Percentiles rank a stretch among this genome's conserved stretches.
Conservation (phyloP, 1,140 invertebrate species). For the Drosophila santomea region DNA sequence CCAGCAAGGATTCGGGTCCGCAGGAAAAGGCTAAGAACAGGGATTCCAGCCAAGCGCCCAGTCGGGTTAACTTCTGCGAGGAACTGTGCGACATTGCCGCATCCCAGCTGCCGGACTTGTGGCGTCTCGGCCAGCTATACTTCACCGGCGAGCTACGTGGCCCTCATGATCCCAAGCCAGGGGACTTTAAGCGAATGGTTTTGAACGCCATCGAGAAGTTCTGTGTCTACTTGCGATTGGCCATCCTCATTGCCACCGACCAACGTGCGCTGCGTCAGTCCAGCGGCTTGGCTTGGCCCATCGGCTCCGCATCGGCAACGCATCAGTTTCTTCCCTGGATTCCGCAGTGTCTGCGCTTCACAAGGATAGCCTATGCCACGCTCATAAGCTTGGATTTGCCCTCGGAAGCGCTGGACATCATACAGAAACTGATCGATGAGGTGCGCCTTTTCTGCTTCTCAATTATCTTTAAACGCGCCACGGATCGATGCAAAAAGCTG, state of each 20-base stretch:
- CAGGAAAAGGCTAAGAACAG: slow-evolving; percentile 75
- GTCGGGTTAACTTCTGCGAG: slow-evolving; percentile 80
- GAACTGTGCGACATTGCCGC: slow-evolving; percentile 83
- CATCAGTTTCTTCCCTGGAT: slow-evolving; percentile 90
- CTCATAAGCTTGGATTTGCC: slow-evolving; percentile 92
- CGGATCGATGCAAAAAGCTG: slow-evolving; percentile 91
- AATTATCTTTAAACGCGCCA: slow-evolving; percentile 93
- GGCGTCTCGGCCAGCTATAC: slow-evolving; percentile 95
- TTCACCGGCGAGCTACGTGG: slow-evolving; percentile 93
- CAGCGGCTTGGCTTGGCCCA: slow-evolving; percentile 84
- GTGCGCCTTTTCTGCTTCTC: slow-evolving; percentile 94
- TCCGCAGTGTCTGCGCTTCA: slow-evolving; percentile 90
- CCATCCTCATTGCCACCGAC: slow-evolving; percentile 87
- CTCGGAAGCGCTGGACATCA: slow-evolving; percentile 91
- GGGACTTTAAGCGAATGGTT: slow-evolving; percentile 87
- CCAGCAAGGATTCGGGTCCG: slow-evolving; percentile 62
- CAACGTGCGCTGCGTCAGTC: slow-evolving; percentile 76
- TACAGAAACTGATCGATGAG: slow-evolving; percentile 94
- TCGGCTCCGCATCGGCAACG: slow-evolving; percentile 84
- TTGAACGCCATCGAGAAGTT: slow-evolving; percentile 88
- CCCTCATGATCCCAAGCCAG: slow-evolving; percentile 87
- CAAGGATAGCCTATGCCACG: slow-evolving; percentile 89
- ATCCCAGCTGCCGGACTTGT: slow-evolving; percentile 89
- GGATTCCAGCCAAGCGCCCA: slow-evolving; percentile 71
- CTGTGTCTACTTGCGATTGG: slow-evolving; percentile 88